phyloP scores from a whole-genome alignment of 2,113 vertebrate genomes.

The Leucosticte australis region DNA sequence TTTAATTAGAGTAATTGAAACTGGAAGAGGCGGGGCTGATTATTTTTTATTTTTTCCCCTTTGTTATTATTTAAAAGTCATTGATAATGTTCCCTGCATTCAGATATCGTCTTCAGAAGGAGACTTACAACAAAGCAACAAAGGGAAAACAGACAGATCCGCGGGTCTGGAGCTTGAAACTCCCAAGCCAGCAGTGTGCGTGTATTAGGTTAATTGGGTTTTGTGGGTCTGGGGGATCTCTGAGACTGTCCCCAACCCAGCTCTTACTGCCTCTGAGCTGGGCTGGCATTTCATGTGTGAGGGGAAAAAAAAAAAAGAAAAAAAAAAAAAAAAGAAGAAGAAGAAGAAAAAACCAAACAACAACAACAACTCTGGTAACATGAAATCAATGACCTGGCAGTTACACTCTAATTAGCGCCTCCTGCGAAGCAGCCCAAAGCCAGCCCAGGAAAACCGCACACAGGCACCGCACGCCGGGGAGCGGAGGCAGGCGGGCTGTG shows the following conservation, averaged over 20 bases:
- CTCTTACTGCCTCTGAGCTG: not conserved
- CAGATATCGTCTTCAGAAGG: slow-evolving; percentile 14
- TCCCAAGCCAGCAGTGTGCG: not conserved
- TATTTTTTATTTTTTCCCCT: slow-evolving; percentile 39
- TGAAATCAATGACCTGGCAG: slow-evolving; percentile 65
- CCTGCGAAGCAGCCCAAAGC: slow-evolving; percentile 47
- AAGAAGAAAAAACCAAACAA: fast-evolving
- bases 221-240: not conserved
- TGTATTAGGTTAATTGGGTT: slow-evolving; percentile 2
- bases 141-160: slow-evolving; percentile 1
- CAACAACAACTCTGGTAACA: slow-evolving; percentile 21
- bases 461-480: not conserved
- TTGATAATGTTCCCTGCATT: slow-evolving; percentile 41
- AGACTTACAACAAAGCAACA: slow-evolving; percentile 57
- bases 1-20: slow-evolving; percentile 67
- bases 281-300: not conserved
- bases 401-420: slow-evolving; percentile 68
- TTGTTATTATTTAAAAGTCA: slow-evolving; percentile 66
- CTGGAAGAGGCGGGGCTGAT: slow-evolving; percentile 63
- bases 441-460: not conserved
- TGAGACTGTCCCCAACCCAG: not conserved
- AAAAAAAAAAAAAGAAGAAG: no score
- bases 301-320: no score
- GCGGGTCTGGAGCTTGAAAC: not conserved
- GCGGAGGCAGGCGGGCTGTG: not conserved